These are phyloP conservation scores for Chionodraco myersi DNA, from an alignment of 2,113 vertebrate species.

Conservation along the genomic window DNA sequence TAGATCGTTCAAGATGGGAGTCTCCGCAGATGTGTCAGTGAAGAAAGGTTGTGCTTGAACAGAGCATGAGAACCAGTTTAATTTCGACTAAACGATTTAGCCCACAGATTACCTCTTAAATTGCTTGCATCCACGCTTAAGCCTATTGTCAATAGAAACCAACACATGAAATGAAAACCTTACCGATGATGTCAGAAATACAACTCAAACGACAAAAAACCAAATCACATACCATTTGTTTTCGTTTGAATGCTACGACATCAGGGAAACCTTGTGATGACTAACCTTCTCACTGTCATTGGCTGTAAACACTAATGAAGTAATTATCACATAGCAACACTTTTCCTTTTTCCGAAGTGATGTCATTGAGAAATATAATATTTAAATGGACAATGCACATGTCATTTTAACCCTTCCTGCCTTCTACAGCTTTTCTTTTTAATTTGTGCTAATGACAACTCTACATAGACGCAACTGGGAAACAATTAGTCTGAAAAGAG, in stretches of 20 bases:
- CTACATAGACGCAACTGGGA: too few relatives aligned
- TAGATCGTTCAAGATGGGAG: background rate
- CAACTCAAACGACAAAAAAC: background rate
- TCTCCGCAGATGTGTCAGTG: background rate
- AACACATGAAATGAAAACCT: background rate
- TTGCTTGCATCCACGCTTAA: background rate
- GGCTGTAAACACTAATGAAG: conserved; percentile 43
- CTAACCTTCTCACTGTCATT: conserved; percentile 23
- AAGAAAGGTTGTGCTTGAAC: background rate
- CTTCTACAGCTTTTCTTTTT: background rate
- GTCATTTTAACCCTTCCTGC: background rate
- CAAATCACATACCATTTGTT: background rate
- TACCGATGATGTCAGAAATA: background rate
- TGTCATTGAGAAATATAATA: background rate
- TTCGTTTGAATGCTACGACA: background rate
- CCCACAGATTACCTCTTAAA: background rate
- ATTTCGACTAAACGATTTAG: background rate
- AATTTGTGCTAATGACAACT: too few relatives aligned
- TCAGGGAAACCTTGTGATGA: background rate
- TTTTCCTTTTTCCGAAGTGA: background rate
- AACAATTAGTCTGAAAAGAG: background rate
- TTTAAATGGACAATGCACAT: background rate
- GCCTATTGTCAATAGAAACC: too few relatives aligned
- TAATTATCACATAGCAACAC: background rate
- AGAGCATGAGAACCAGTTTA: background rate